Evolutionary conservation across 2,797 vertebrate genomes (phyloP).

Genomic region (Gastrophryne carolinensis): DNA sequence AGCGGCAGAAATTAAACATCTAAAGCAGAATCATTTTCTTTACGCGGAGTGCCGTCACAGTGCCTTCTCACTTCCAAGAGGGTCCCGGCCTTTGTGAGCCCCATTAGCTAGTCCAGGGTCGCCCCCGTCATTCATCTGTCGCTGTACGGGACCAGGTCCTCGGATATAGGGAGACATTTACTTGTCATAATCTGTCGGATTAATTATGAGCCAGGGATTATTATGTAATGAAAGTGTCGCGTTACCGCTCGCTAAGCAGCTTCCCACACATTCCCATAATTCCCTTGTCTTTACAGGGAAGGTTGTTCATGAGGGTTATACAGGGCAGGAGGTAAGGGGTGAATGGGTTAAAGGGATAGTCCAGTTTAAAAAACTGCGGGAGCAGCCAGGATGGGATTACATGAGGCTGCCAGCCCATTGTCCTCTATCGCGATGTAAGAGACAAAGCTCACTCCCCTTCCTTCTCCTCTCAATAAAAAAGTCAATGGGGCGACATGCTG

Average conservation of each 20-base stretch:
- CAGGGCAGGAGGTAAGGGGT: too few species aligned
- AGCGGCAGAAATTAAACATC: background rate
- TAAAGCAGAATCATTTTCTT: background rate
- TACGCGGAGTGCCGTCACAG: background rate
- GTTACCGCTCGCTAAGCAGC: constrained; percentile 56
- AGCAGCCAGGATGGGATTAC: too few species aligned
- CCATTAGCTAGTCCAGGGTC: too few species aligned
- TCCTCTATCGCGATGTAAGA: too few species aligned
- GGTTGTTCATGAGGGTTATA: constrained; percentile 50
- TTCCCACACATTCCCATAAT: constrained; percentile 55
- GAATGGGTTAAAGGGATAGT: too few species aligned
- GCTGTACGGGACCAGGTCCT: too few species aligned
- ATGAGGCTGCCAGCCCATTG: too few species aligned
- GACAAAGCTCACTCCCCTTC: too few species aligned
- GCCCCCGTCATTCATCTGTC: too few species aligned
- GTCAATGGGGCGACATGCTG: too few species aligned
- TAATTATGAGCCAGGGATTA: constrained; percentile 46
- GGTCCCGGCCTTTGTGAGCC: background rate
- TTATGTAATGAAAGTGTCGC: constrained; percentile 57
- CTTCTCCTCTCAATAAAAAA: too few species aligned
- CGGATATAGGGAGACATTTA: constrained; percentile 54
- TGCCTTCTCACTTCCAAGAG: background rate
- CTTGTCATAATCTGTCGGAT: constrained; percentile 53
- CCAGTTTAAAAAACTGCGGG: too few species aligned
- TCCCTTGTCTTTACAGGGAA: constrained; percentile 53